Evolutionary conservation across 2,113 vertebrate genomes (phyloP).

Genomic region (Varanus komodoensis): DNA sequence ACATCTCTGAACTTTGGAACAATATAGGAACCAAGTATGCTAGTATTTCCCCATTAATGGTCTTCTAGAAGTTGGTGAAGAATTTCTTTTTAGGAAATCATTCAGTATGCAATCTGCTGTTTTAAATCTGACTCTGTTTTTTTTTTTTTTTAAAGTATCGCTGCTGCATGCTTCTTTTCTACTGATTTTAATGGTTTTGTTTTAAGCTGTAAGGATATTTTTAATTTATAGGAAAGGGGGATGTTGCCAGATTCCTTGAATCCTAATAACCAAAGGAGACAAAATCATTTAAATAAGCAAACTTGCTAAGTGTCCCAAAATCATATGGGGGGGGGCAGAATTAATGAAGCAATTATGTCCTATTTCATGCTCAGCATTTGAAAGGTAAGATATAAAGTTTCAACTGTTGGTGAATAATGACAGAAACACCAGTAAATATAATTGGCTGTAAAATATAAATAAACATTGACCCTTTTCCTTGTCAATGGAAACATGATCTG

Average conservation of each 20-base stretch:
- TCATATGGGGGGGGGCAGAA: neutral
- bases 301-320: neutral
- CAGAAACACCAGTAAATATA: neutral
- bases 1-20: neutral
- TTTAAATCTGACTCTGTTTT: too few relatives aligned
- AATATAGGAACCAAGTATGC: neutral
- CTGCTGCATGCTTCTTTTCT: too few relatives aligned
- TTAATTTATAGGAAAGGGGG: too few relatives aligned
- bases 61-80: too few relatives aligned
- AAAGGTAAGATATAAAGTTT: neutral
- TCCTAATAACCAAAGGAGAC: too few relatives aligned
- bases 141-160: too few relatives aligned
- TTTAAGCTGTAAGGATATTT: too few relatives aligned
- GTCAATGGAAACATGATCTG: neutral
- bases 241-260: too few relatives aligned
- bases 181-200: too few relatives aligned
- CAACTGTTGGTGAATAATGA: neutral
- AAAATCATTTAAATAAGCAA: neutral
- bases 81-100: too few relatives aligned
- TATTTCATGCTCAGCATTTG: neutral
- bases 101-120: too few relatives aligned
- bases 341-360: neutral
- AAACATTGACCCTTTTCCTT: neutral
- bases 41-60: neutral
- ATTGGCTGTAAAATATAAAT: neutral